These are phyloP conservation scores for Hydrotaea cyrtoneurina DNA, from an alignment of 2,888 invertebrate genomes.

Conservation along the genomic window DNA sequence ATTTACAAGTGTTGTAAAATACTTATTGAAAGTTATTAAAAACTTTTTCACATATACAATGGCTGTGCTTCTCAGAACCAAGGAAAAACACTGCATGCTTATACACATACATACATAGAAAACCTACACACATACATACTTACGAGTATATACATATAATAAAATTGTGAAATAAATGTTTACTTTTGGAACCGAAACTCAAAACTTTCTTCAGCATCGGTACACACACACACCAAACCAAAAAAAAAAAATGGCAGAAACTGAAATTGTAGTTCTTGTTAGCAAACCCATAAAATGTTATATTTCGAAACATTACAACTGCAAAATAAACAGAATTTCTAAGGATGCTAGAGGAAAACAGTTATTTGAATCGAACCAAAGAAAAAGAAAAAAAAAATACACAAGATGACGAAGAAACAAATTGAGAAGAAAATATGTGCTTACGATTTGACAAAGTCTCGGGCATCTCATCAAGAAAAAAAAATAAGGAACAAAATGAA, in stretches of 20 bases:
- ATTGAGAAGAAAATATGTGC: background rate
- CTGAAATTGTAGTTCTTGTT: background rate
- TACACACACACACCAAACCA: background rate
- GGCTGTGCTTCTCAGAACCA: background rate
- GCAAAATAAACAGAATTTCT: background rate
- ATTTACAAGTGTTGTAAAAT: constrained; percentile 65
- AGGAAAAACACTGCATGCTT: too few relatives aligned
- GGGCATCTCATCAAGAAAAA: too few relatives aligned
- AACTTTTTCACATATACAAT: constrained; percentile 47
- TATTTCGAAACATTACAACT: background rate
- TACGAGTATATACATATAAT: background rate
- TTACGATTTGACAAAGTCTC: background rate
- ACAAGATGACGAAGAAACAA: background rate
- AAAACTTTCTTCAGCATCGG: background rate
- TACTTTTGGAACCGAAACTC: background rate
- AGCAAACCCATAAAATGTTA: constrained; percentile 11
- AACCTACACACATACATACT: background rate
- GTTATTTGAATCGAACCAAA: too few relatives aligned
- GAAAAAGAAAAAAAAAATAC: background rate
- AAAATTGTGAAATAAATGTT: constrained; percentile 12
- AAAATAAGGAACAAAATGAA: too few relatives aligned
- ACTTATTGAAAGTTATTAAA: constrained; percentile 66
- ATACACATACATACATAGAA: too few relatives aligned
- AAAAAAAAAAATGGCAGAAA: background rate
- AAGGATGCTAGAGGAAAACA: background rate